Percentiles rank a stretch among this genome's conserved stretches.
phyloP scores from a whole-genome alignment of 2,888 invertebrate species.

The Eupeodes latifasciatus region DNA sequence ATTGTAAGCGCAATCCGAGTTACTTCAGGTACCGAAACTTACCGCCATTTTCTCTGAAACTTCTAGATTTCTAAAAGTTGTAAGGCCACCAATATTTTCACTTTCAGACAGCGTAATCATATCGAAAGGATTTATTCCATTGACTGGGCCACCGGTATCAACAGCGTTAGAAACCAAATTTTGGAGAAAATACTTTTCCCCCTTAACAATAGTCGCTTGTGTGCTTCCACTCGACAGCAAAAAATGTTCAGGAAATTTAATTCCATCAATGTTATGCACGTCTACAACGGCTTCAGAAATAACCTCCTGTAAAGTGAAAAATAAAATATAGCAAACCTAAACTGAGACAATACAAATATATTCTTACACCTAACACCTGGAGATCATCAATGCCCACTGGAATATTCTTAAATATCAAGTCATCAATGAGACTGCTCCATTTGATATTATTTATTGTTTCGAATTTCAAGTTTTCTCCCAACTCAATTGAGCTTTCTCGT shows the following conservation, averaged over 20 bases:
- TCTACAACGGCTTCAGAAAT: conserved; percentile 80
- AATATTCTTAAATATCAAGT: conserved; percentile 84
- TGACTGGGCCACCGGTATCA: conserved; percentile 83
- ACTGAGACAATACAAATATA: background rate
- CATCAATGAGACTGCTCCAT: conserved; percentile 84
- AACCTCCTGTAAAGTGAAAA: conserved; percentile 82
- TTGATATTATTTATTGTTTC: conserved; percentile 84
- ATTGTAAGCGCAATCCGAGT: no score
- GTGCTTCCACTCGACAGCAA: conserved; percentile 82
- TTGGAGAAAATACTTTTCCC: conserved; percentile 84
- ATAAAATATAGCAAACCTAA: background rate
- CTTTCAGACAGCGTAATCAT: conserved; percentile 84
- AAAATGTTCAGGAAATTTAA: conserved; percentile 85
- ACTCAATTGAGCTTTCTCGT: conserved; percentile 63
- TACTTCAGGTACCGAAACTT: background rate
- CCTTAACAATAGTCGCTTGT: conserved; percentile 82
- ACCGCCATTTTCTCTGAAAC: conserved; percentile 85
- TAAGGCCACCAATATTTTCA: conserved; percentile 83
- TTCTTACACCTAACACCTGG: conserved; percentile 85
- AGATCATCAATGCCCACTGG: conserved; percentile 83
- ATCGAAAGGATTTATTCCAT: conserved; percentile 84
- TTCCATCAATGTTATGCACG: conserved; percentile 82
- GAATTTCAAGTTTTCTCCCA: conserved; percentile 79
- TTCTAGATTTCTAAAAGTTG: conserved; percentile 85
- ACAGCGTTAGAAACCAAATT: conserved; percentile 82